Conservation (phyloP, 1,140 invertebrate species). For the Cydia pomonella region DNA sequence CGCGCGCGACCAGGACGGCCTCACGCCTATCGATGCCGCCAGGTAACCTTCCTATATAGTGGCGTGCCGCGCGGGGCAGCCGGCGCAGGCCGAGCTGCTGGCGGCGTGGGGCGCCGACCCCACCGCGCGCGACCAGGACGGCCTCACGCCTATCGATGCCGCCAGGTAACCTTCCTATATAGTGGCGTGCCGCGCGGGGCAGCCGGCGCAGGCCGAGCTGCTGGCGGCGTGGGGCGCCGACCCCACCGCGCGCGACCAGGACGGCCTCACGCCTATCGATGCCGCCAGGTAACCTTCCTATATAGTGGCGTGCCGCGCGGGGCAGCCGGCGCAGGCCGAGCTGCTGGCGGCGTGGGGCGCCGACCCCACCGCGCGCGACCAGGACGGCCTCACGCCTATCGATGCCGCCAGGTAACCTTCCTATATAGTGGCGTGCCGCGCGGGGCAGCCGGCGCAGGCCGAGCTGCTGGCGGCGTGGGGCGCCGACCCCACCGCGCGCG, state of each 20-base stretch:
- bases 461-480: slow-evolving; percentile 97
- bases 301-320: too few relatives aligned
- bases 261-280: slow-evolving; percentile 89
- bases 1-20: slow-evolving; percentile 87
- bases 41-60: slow-evolving; percentile 81
- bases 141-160: slow-evolving; percentile 90
- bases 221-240: slow-evolving; percentile 97
- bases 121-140: slow-evolving; percentile 87
- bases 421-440: too few relatives aligned
- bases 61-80: slow-evolving; percentile 92
- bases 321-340: slow-evolving; percentile 93
- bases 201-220: slow-evolving; percentile 93
- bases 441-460: slow-evolving; percentile 91
- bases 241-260: slow-evolving; percentile 89
- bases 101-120: slow-evolving; percentile 97
- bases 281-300: slow-evolving; percentile 86
- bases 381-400: slow-evolving; percentile 87
- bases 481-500: slow-evolving; percentile 92
- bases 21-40: slow-evolving; percentile 91
- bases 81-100: slow-evolving; percentile 93
- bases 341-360: slow-evolving; percentile 96
- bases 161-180: slow-evolving; percentile 84
- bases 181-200: too few relatives aligned
- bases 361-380: slow-evolving; percentile 92
- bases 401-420: slow-evolving; percentile 89